Evolutionary conservation across 53 echinoderm and acorn worm species (phyloP).

Genomic region (Patiria pectinifera): DNA sequence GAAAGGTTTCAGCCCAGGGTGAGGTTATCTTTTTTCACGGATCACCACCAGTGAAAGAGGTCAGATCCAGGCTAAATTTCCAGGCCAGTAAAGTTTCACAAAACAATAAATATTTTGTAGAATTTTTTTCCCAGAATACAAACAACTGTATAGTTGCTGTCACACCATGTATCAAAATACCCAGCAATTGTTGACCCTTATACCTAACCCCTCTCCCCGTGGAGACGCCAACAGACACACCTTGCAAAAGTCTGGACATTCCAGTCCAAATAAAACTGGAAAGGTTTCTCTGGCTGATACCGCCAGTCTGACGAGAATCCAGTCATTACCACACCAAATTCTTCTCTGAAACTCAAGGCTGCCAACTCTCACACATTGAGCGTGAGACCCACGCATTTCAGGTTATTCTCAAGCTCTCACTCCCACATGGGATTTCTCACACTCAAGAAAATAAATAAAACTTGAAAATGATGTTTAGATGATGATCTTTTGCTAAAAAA

Average conservation of each 20-base stretch:
- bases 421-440: too few species aligned
- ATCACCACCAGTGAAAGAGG: constrained; percentile 33
- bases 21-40: constrained; percentile 1
- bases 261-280: background rate
- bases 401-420: too few species aligned
- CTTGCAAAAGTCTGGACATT: background rate
- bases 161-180: background rate
- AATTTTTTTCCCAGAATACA: background rate
- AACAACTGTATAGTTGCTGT: background rate
- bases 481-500: too few species aligned
- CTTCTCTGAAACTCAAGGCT: too few species aligned
- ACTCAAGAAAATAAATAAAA: too few species aligned
- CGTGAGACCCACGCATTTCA: too few species aligned
- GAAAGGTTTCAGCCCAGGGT: background rate
- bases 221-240: background rate
- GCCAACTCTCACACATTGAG: too few species aligned
- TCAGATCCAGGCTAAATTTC: constrained; percentile 22
- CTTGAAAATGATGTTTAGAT: too few species aligned
- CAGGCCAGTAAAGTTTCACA: constrained; percentile 25
- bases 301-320: too few species aligned
- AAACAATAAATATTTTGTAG: background rate
- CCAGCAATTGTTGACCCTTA: background rate
- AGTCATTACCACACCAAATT: too few species aligned
- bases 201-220: background rate
- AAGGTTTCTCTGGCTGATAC: background rate